phyloP scores from a whole-genome alignment of 2,888 invertebrate species.

The Camptogramma bilineatum region DNA sequence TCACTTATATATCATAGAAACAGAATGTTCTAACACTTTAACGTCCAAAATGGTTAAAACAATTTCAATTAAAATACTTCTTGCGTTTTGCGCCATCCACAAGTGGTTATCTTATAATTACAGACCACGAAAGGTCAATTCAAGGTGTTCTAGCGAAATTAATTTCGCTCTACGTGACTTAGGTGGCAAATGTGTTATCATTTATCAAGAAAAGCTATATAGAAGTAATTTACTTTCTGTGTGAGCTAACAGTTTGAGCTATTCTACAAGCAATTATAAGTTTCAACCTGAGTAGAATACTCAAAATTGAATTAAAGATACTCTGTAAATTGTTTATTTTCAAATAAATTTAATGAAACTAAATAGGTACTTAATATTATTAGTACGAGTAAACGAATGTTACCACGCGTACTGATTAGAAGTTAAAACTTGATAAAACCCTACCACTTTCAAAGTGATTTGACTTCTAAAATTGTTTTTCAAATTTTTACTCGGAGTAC shows the following conservation, averaged over 20 bases:
- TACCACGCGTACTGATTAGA: no score
- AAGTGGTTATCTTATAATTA: conserved; percentile 29
- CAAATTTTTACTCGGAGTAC: no score
- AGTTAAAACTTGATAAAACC: no score
- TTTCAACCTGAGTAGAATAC: conserved; percentile 1
- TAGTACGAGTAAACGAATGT: no score
- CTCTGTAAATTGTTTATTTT: no score
- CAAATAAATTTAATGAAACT: no score
- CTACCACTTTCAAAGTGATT: no score
- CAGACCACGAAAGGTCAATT: conserved; percentile 30
- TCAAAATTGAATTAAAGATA: neutral
- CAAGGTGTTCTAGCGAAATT: conserved; percentile 29
- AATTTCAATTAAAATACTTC: conserved; percentile 8
- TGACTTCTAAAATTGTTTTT: no score
- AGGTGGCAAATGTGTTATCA: conserved; percentile 13
- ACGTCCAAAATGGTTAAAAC: neutral
- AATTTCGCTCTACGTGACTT: conserved; percentile 33
- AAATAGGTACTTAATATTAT: no score
- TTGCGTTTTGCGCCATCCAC: neutral
- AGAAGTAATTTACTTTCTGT: conserved; percentile 6
- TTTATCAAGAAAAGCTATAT: conserved; percentile 15
- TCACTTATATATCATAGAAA: neutral
- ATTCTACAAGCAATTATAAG: neutral
- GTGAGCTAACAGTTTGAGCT: conserved; percentile 1
- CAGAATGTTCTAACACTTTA: neutral